phyloP scores from a whole-genome alignment of 2,797 vertebrate genomes.

The Perodicticus potto region DNA sequence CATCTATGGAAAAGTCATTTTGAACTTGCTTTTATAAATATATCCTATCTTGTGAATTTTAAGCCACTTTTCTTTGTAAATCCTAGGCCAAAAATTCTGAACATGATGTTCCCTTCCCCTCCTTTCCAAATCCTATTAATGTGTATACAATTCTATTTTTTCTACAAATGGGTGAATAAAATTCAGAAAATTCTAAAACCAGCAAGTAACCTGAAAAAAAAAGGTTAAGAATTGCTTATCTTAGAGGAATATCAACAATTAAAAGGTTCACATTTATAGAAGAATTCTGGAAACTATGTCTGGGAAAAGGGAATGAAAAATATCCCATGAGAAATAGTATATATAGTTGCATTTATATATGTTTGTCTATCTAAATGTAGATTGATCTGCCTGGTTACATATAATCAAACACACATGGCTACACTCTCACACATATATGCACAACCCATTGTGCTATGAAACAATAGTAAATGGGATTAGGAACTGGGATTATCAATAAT shows the following conservation, averaged over 20 bases:
- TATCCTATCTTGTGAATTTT: constrained; percentile 9
- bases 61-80: constrained; percentile 38
- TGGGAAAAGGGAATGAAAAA: constrained; percentile 67
- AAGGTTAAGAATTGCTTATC: constrained; percentile 64
- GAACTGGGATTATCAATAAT: background rate
- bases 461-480: background rate
- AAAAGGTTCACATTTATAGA: constrained; percentile 50
- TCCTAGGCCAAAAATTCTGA: constrained; percentile 22
- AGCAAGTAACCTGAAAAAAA: constrained; percentile 33
- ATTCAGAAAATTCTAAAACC: constrained; percentile 60
- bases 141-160: constrained; percentile 12
- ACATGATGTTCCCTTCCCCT: background rate
- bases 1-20: constrained; percentile 41
- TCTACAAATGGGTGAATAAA: constrained; percentile 23
- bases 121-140: background rate
- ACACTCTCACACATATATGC: background rate
- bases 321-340: constrained; percentile 68
- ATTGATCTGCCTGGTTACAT: background rate
- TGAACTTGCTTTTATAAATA: background rate
- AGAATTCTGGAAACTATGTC: constrained; percentile 62
- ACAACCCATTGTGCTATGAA: background rate
- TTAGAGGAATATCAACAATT: constrained; percentile 74
- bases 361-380: background rate
- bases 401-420: background rate
- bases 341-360: background rate